These are phyloP conservation scores for Teleogryllus occipitalis DNA, from an alignment of 1,140 invertebrate genomes.

Conservation along the genomic window DNA sequence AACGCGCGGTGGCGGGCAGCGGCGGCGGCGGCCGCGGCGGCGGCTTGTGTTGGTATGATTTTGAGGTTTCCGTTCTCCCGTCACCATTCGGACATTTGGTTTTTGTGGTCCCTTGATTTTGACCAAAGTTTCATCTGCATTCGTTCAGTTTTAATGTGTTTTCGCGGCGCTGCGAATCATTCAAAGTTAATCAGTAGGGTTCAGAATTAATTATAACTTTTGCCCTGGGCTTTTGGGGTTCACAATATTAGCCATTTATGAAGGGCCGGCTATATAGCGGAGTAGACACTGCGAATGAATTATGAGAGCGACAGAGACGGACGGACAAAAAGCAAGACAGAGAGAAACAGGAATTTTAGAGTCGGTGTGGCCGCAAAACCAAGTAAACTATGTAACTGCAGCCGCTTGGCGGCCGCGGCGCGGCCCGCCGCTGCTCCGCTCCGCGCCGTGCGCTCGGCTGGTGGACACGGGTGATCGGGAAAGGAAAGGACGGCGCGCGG, in stretches of 20 bases:
- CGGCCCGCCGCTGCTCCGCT: no score
- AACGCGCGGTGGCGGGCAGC: neutral
- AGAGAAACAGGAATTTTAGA: conserved; percentile 1
- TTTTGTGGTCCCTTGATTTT: conserved; percentile 22
- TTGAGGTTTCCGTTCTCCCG: conserved; percentile 18
- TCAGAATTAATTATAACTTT: conserved; percentile 22
- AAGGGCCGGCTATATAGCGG: conserved; percentile 8
- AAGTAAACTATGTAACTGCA: conserved; percentile 5
- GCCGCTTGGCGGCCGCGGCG: neutral
- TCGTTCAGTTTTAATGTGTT: conserved; percentile 22
- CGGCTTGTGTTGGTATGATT: conserved; percentile 17
- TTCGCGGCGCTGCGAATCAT: conserved; percentile 20
- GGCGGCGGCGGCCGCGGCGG: no score
- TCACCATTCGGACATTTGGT: conserved; percentile 16
- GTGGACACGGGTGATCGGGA: no score
- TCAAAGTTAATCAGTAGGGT: conserved; percentile 21
- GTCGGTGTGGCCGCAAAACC: neutral
- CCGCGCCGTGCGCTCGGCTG: no score
- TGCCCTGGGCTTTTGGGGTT: conserved; percentile 15
- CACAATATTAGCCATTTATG: conserved; percentile 16
- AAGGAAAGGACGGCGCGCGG: no score
- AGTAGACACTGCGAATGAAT: conserved; percentile 1
- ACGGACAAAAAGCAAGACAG: neutral
- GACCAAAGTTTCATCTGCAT: conserved; percentile 23
- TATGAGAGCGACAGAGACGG: neutral